A percentile compares a stretch with the other conserved stretches of the same genome.
These are phyloP conservation scores for Dicentrarchus labrax DNA, from an alignment of 2,113 vertebrate species.

Conservation along the genomic window DNA sequence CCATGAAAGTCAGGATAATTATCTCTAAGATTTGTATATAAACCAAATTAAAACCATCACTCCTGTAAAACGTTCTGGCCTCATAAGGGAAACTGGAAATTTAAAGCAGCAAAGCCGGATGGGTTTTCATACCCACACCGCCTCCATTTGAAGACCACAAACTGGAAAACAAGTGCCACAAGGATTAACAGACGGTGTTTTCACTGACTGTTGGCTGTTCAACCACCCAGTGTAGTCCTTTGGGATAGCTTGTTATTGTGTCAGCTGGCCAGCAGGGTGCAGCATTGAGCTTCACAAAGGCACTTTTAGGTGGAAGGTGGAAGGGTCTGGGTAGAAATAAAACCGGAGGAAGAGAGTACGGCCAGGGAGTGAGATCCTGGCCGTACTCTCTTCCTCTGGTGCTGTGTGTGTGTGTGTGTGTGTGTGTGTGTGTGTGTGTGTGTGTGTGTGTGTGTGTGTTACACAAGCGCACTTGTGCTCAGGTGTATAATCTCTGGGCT, in stretches of 20 bases:
- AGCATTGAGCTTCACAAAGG: constrained; percentile 48
- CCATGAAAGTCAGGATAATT: not conserved
- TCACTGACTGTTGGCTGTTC: constrained; percentile 47
- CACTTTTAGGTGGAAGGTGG: not conserved
- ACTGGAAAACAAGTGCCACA: constrained; percentile 39
- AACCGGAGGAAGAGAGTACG: too few species aligned
- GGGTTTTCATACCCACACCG: not conserved
- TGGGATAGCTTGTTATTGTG: constrained; percentile 1
- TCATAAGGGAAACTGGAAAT: not conserved
- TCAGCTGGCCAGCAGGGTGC: constrained; percentile 60
- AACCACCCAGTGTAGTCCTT: constrained; percentile 10
- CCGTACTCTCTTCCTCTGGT: not conserved
- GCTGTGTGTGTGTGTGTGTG: constrained; percentile 2
- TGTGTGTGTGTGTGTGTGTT: not conserved
- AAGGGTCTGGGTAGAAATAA: not conserved
- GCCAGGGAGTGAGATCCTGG: constrained; percentile 6
- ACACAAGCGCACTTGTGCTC: not conserved
- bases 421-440: not conserved
- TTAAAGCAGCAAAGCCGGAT: not conserved
- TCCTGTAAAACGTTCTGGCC: not conserved
- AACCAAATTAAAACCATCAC: too few species aligned
- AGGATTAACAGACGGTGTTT: constrained; percentile 47
- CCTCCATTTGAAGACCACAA: constrained; percentile 18
- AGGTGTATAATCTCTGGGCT: constrained; percentile 14
- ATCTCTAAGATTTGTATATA: too few species aligned